Evolutionary conservation across 2,888 invertebrate species (phyloP), one percentile per base, ranked within the genome.

Genomic region (Meganola albula): DNA sequence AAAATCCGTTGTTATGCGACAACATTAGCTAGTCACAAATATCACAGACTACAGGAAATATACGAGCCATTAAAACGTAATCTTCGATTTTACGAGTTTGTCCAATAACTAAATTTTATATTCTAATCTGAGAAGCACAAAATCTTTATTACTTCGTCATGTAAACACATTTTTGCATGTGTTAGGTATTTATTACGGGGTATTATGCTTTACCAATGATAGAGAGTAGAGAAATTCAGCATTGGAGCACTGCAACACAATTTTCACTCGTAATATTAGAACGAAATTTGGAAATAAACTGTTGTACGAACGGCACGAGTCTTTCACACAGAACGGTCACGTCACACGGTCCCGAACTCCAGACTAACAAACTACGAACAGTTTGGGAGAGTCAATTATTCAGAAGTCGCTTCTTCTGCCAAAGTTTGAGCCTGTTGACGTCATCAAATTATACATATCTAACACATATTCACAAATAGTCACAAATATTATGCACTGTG

Each of bases 341-440:
- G 59, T 71, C 63, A 68, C 58, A 48, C 68, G 57, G 63, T 67
- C 61, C 65, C 72, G 64, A 66, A 65, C 72, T 83, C 77, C 80
- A 80, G 80, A 82, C 83, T 83, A 76, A 75, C 68, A 66, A 74
- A 75, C 58, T 72, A 67, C 69, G 69, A 71, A 70, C 75, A 68
- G 63, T 72, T 76, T 70, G 62, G 64, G 76, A 74, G 73, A 74
- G 69, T 70, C 79, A 73, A 77, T 77, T 78, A 79, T 76, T 76
- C 66, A 67, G 74, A 71, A 67, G 63, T 61, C 70, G 78, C 71
- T 74, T 77, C 76, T 69, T 76, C 75, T 85, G 85, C 84, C 85
- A 85, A 85, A 82, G 69, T 71, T 82, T 82, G 77, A 58, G 73
- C 56, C 71, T 80, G 60, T 71, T 78, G 66, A 83, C 84, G 84